A percentile compares a stretch with the other conserved stretches of the same genome.
These are phyloP conservation scores for Steatornis caripensis DNA, from an alignment of 2,113 vertebrate species.

Conservation along the genomic window DNA sequence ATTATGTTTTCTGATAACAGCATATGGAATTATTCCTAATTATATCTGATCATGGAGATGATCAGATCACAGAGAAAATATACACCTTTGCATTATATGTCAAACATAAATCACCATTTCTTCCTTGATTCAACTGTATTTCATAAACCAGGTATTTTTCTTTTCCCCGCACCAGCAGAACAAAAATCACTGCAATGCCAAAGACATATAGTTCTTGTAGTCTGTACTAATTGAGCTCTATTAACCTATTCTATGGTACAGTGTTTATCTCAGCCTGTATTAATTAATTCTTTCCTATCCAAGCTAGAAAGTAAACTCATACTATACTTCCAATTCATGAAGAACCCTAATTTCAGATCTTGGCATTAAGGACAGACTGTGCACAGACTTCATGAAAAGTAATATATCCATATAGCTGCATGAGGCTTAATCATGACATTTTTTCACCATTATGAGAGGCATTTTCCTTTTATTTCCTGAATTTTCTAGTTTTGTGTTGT, in stretches of 20 bases:
- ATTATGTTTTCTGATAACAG: background rate
- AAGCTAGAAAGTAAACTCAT: background rate
- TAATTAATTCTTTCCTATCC: background rate
- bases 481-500: background rate
- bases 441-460: background rate
- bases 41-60: background rate
- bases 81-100: background rate
- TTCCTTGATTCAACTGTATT: background rate
- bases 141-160: background rate
- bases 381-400: background rate
- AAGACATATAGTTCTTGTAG: background rate
- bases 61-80: background rate
- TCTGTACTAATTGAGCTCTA: background rate
- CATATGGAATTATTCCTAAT: background rate
- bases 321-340: background rate
- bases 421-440: rapidly evolving
- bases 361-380: background rate
- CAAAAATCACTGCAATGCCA: background rate
- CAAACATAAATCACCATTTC: background rate
- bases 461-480: background rate
- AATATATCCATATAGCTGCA: background rate
- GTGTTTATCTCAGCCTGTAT: background rate
- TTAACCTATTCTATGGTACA: background rate
- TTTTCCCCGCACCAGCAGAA: background rate
- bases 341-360: background rate